phyloP scores from a whole-genome alignment of 2,888 invertebrate genomes.

The Lasiommata megera region DNA sequence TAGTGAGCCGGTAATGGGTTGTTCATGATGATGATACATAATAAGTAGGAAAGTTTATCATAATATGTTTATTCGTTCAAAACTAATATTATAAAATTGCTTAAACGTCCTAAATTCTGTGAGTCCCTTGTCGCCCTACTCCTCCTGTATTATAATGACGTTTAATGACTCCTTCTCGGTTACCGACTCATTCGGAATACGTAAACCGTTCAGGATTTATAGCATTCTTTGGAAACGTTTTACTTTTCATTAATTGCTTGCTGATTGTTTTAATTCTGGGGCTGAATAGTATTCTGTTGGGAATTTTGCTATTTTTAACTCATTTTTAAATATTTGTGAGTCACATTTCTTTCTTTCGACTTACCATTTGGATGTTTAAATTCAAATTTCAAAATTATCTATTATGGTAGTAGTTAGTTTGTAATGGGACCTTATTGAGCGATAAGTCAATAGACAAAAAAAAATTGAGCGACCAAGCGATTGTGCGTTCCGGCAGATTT shows the following conservation, averaged over 20 bases:
- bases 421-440: too few species aligned
- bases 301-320: not conserved
- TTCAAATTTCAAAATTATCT: too few species aligned
- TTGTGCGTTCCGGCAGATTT: too few species aligned
- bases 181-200: constrained; percentile 41
- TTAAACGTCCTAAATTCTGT: too few species aligned
- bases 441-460: too few species aligned
- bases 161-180: constrained; percentile 49
- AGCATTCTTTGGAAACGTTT: constrained; percentile 28
- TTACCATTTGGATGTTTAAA: not conserved
- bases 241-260: constrained; percentile 32
- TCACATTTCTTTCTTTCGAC: not conserved
- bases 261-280: constrained; percentile 27
- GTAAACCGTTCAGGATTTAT: constrained; percentile 42
- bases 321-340: not conserved
- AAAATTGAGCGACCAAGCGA: too few species aligned
- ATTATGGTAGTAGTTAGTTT: too few species aligned
- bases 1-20: too few species aligned
- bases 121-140: constrained; percentile 25
- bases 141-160: constrained; percentile 48
- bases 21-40: too few species aligned
- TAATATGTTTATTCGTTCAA: too few species aligned
- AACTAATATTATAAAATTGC: too few species aligned
- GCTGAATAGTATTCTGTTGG: constrained; percentile 18
- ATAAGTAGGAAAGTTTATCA: too few species aligned